Evolutionary conservation across 2,113 vertebrate genomes (phyloP).

Genomic region (Panthera uncia): DNA sequence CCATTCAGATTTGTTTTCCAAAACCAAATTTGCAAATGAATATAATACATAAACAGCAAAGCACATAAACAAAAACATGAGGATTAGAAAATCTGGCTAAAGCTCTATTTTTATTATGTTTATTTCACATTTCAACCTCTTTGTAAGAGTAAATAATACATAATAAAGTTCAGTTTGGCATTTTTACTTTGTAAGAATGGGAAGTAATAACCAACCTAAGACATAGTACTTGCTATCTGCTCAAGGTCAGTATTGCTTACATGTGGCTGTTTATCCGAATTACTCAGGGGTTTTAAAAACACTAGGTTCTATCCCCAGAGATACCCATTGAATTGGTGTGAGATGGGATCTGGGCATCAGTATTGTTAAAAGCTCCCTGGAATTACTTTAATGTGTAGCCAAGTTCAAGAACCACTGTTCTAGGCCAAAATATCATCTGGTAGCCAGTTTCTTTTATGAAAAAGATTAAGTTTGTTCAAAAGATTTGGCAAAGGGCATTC

Average conservation of each 20-base stretch:
- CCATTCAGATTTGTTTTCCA: not conserved
- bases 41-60: not conserved
- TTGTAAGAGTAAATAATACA: not conserved
- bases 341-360: not conserved
- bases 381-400: not conserved
- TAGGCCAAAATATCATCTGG: not conserved
- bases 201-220: not conserved
- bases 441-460: not conserved
- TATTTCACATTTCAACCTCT: not conserved
- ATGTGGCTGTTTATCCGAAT: not conserved
- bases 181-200: not conserved
- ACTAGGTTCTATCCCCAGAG: not conserved
- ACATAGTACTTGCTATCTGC: not conserved
- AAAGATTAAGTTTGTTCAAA: not conserved
- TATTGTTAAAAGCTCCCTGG: not conserved
- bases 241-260: not conserved
- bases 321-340: not conserved
- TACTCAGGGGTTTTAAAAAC: not conserved
- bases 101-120: not conserved
- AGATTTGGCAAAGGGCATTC: not conserved
- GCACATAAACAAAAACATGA: not conserved
- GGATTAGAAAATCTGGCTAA: not conserved
- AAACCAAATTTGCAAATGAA: not conserved
- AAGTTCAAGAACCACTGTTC: not conserved
- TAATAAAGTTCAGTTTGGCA: not conserved